These are phyloP conservation scores for Oreochromis grahami DNA, from an alignment of 2,797 vertebrate species.

Conservation along the genomic window DNA sequence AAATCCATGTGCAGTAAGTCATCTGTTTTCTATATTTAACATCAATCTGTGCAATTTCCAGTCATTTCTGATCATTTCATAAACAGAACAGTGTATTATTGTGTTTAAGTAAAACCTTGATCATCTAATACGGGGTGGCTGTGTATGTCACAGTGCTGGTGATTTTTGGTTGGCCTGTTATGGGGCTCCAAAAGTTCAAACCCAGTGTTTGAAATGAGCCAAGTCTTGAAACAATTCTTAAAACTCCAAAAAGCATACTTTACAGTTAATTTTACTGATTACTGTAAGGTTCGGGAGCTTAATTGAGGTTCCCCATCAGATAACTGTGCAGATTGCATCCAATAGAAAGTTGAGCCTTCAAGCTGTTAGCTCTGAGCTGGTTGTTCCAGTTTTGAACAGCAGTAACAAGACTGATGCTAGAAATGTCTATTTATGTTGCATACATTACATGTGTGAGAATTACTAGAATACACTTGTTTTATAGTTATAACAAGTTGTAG, in stretches of 20 bases:
- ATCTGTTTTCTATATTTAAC: not conserved
- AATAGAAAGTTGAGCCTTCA: not conserved
- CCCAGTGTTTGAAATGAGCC: not conserved
- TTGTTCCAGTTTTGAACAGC: not conserved
- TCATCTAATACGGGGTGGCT: no score
- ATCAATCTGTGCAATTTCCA: not conserved
- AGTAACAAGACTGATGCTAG: not conserved
- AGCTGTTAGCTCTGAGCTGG: not conserved
- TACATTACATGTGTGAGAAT: not conserved
- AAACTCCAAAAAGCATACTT: not conserved
- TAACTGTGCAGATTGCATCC: not conserved
- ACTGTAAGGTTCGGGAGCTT: not conserved
- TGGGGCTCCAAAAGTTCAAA: not conserved
- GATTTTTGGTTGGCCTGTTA: not conserved
- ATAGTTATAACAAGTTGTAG: not conserved
- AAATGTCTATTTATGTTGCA: not conserved
- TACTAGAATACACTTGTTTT: not conserved
- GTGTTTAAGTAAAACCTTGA: not conserved
- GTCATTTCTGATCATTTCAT: not conserved
- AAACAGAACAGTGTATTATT: not conserved
- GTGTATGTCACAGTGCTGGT: not conserved
- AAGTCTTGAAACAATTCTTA: not conserved
- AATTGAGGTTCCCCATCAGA: not conserved
- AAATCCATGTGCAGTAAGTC: not conserved
- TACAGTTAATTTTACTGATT: not conserved